Conservation (phyloP, 2,888 invertebrate genomes). For the Cryptocephalus moraei region DNA sequence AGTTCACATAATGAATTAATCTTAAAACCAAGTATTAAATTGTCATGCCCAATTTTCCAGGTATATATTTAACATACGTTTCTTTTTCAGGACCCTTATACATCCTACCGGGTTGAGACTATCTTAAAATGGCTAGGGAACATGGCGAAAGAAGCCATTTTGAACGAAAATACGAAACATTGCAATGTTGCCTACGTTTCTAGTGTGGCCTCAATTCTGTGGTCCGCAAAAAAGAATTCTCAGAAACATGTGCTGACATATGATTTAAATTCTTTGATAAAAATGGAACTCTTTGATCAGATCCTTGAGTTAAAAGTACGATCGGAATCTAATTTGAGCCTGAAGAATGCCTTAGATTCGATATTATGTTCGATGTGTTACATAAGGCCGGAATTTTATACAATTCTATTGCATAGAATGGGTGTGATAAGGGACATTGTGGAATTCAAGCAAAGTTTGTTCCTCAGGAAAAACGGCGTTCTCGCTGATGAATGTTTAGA, state of each 20-base stretch:
- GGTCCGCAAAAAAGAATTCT: conserved; percentile 57
- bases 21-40: too few species aligned
- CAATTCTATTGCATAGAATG: conserved; percentile 60
- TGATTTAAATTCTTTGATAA: conserved; percentile 57
- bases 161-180: conserved; percentile 28
- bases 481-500: conserved; percentile 17
- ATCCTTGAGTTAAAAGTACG: conserved; percentile 68
- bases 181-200: conserved; percentile 54
- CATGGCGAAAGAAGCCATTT: conserved; percentile 42
- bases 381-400: conserved; percentile 69
- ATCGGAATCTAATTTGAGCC: conserved; percentile 57
- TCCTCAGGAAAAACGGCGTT: neutral
- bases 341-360: conserved; percentile 79
- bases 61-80: neutral
- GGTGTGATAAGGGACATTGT: conserved; percentile 29
- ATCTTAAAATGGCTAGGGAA: conserved; percentile 65
- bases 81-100: conserved; percentile 40
- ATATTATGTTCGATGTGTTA: conserved; percentile 79
- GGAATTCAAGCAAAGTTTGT: neutral
- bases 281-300: conserved; percentile 64
- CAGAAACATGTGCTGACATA: conserved; percentile 32
- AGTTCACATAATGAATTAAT: too few species aligned
- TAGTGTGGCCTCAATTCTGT: conserved; percentile 72
- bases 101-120: conserved; percentile 52
- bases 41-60: too few species aligned